phyloP scores from a whole-genome alignment of 2,888 invertebrate species.

The Eupithecia tripunctaria region DNA sequence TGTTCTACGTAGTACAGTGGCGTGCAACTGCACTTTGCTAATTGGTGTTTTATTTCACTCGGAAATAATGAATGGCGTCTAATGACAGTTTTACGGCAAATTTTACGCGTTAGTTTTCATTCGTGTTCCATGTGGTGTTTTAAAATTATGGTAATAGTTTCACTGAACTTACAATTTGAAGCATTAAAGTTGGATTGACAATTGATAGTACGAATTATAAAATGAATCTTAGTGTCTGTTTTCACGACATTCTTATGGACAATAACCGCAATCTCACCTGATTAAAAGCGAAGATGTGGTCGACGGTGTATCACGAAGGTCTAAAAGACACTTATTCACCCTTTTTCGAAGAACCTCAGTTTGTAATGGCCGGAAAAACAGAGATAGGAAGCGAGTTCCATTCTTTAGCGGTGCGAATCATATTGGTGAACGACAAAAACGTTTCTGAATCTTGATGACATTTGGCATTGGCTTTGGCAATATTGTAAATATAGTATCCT shows the following conservation, averaged over 20 bases:
- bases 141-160: neutral
- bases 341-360: too few relatives aligned
- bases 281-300: too few relatives aligned
- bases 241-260: too few relatives aligned
- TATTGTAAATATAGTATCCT: neutral
- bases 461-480: neutral
- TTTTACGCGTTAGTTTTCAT: neutral
- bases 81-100: conserved; percentile 12
- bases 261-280: too few relatives aligned
- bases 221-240: neutral
- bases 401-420: too few relatives aligned
- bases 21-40: conserved; percentile 32
- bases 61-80: conserved; percentile 22
- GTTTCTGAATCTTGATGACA: neutral
- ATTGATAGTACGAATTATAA: neutral
- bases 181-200: neutral
- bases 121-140: conserved; percentile 2
- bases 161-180: neutral
- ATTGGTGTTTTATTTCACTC: conserved; percentile 24
- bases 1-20: conserved; percentile 13
- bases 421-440: too few relatives aligned
- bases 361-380: too few relatives aligned
- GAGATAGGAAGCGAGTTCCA: too few relatives aligned
- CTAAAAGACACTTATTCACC: too few relatives aligned
- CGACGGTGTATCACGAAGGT: too few relatives aligned